phyloP scores from a whole-genome alignment of 2,888 invertebrate species.

The Andrena marginata region DNA sequence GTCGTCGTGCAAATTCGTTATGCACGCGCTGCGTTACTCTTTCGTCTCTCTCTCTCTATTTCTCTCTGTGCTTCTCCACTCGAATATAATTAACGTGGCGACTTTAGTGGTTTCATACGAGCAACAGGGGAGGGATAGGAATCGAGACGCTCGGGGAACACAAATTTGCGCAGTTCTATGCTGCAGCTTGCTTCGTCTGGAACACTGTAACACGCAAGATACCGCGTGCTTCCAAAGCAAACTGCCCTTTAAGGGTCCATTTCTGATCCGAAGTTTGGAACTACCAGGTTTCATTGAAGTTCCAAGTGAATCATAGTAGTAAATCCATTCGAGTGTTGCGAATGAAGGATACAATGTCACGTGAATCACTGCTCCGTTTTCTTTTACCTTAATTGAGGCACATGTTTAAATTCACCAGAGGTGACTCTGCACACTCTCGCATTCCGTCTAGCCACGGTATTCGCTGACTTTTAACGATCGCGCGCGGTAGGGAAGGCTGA shows the following conservation, averaged over 20 bases:
- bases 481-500: too few relatives aligned
- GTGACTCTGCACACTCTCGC: neutral
- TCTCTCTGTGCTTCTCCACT: neutral
- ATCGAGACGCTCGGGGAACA: slow-evolving; percentile 7
- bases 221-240: too few relatives aligned
- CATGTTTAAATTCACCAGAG: neutral
- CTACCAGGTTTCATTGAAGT: too few relatives aligned
- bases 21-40: slow-evolving; percentile 28
- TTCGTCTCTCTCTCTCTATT: neutral
- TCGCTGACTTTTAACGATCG: neutral
- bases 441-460: neutral
- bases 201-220: too few relatives aligned
- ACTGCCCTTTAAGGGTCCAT: too few relatives aligned
- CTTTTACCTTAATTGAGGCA: neutral
- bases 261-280: too few relatives aligned
- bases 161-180: neutral
- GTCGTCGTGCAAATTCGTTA: slow-evolving; percentile 57
- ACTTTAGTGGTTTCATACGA: slow-evolving; percentile 18
- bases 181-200: neutral
- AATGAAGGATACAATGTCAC: too few relatives aligned
- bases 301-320: too few relatives aligned
- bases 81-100: slow-evolving; percentile 45
- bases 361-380: too few relatives aligned
- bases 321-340: too few relatives aligned
- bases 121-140: neutral